Conservation (phyloP, 2,113 vertebrate genomes). For the Calyptommatus sinebrachiatus region DNA sequence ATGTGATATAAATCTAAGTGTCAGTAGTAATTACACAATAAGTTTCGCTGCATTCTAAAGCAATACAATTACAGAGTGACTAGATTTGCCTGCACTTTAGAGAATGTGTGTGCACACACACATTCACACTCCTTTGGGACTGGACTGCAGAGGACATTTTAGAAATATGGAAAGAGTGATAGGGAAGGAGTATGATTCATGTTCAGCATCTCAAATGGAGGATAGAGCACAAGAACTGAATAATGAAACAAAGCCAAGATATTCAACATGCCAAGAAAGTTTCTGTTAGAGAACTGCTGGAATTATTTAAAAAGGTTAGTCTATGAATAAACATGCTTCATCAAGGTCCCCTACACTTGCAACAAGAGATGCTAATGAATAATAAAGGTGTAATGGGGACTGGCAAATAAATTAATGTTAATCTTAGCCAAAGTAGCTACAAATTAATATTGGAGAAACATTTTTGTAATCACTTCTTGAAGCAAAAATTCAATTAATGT, state of each 20-base stretch:
- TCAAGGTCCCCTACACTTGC: constrained; percentile 91
- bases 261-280: constrained; percentile 92
- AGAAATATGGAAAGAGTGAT: constrained; percentile 71
- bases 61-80: constrained; percentile 44
- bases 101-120: constrained; percentile 19
- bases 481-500: constrained; percentile 90
- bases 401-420: constrained; percentile 83
- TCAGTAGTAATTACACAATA: constrained; percentile 64
- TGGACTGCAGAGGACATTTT: constrained; percentile 77
- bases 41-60: constrained; percentile 48
- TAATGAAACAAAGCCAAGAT: constrained; percentile 93
- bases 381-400: constrained; percentile 90
- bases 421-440: constrained; percentile 83
- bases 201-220: constrained; percentile 90
- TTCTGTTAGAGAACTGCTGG: constrained; percentile 91
- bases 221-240: constrained; percentile 84
- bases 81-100: too few species aligned
- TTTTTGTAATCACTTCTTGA: constrained; percentile 89
- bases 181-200: constrained; percentile 82
- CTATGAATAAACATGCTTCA: constrained; percentile 99
- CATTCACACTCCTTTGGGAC: constrained; percentile 70
- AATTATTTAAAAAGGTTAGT: constrained; percentile 99
- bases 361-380: constrained; percentile 92
- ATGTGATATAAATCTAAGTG: constrained; percentile 59
- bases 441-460: constrained; percentile 87